phyloP scores from a whole-genome alignment of 1,140 invertebrate species.

The Bemisia tabaci region DNA sequence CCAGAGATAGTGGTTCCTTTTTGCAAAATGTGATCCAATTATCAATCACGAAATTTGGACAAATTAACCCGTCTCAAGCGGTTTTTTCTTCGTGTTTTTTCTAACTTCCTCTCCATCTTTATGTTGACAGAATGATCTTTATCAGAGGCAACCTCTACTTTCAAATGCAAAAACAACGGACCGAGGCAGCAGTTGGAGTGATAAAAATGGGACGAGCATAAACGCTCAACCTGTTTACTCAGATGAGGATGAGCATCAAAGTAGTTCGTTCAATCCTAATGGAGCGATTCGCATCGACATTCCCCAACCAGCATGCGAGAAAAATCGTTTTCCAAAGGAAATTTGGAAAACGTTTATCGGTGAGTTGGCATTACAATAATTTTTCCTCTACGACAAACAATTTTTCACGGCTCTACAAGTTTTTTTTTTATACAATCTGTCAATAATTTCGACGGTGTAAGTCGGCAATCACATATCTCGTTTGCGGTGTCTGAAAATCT shows the following conservation, averaged over 20 bases:
- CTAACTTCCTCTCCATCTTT: background rate
- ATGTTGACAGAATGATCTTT: slow-evolving; percentile 29
- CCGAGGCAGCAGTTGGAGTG: slow-evolving; percentile 26
- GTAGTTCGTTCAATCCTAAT: slow-evolving; percentile 31
- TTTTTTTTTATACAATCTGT: too few relatives aligned
- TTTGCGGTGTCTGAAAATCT: too few relatives aligned
- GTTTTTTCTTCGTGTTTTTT: too few relatives aligned
- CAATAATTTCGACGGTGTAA: too few relatives aligned
- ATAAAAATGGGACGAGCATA: slow-evolving; percentile 29
- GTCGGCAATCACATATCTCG: too few relatives aligned
- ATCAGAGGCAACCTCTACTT: slow-evolving; percentile 37
- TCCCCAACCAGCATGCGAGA: slow-evolving; percentile 39
- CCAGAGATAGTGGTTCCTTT: too few relatives aligned
- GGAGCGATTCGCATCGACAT: slow-evolving; percentile 40
- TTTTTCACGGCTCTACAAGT: too few relatives aligned
- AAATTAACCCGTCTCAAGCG: too few relatives aligned
- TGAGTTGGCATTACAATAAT: too few relatives aligned
- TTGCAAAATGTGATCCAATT: too few relatives aligned
- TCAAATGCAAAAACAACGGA: background rate
- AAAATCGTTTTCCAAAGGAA: slow-evolving; percentile 51
- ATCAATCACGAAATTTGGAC: too few relatives aligned
- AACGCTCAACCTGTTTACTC: slow-evolving; percentile 29
- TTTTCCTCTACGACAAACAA: too few relatives aligned
- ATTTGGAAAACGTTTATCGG: slow-evolving; percentile 54
- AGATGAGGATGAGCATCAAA: slow-evolving; percentile 33